phyloP scores from a whole-genome alignment of 2,113 vertebrate genomes.

The Amblyopsis rosae region DNA sequence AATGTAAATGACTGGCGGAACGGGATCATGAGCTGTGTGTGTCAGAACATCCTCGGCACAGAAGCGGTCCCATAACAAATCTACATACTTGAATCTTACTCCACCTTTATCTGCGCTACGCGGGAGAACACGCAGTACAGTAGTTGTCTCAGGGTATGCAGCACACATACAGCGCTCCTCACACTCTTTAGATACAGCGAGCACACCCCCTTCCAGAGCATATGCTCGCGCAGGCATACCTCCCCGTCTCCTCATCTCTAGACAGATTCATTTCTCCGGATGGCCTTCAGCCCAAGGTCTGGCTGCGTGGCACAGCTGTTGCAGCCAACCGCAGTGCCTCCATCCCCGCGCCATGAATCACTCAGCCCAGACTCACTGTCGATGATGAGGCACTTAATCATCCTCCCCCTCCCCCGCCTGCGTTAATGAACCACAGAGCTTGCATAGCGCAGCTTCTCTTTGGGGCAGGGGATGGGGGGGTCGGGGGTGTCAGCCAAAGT shows the following conservation, averaged over 20 bases:
- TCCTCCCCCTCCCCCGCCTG: constrained; percentile 27
- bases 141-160: neutral
- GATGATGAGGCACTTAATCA: constrained; percentile 56
- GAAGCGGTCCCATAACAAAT: too few species aligned
- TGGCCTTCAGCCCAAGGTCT: constrained; percentile 50
- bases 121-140: neutral
- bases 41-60: too few species aligned
- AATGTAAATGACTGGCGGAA: too few species aligned
- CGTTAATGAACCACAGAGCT: constrained; percentile 47
- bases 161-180: too few species aligned
- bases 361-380: constrained; percentile 44
- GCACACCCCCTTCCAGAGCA: constrained; percentile 34
- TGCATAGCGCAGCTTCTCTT: constrained; percentile 24
- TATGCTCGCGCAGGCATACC: constrained; percentile 39
- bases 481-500: constrained; percentile 5
- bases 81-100: too few species aligned
- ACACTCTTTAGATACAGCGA: constrained; percentile 36
- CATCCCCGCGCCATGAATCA: constrained; percentile 46
- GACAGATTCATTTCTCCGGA: constrained; percentile 53
- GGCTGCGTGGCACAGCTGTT: constrained; percentile 54
- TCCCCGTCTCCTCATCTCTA: constrained; percentile 43
- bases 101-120: neutral
- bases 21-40: too few species aligned
- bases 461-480: neutral
- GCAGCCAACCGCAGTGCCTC: constrained; percentile 44